phyloP scores from a whole-genome alignment of 2,888 invertebrate species.

The Thyatira batis region DNA sequence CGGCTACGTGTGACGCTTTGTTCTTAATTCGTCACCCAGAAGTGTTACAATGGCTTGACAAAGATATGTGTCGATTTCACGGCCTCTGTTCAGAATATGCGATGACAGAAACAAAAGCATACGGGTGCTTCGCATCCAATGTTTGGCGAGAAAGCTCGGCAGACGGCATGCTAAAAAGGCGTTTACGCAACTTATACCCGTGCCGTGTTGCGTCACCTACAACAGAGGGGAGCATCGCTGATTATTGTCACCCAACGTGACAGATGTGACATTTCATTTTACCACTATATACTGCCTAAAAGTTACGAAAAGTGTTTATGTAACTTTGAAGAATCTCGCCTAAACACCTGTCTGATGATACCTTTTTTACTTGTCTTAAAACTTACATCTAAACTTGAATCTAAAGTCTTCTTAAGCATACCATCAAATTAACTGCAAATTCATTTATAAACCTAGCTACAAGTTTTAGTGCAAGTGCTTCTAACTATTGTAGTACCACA shows the following conservation, averaged over 20 bases:
- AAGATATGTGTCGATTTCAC: slow-evolving; percentile 67
- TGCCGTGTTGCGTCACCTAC: slow-evolving; percentile 53
- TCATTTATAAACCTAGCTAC: too few species aligned
- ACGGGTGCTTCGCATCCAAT: slow-evolving; percentile 64
- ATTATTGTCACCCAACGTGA: slow-evolving; percentile 46
- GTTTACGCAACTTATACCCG: slow-evolving; percentile 66
- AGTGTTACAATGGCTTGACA: slow-evolving; percentile 43
- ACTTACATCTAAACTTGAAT: too few species aligned
- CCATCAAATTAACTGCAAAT: too few species aligned
- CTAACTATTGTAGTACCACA: too few species aligned
- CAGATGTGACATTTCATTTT: slow-evolving; percentile 35
- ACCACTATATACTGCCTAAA: slow-evolving; percentile 4
- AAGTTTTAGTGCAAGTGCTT: too few species aligned
- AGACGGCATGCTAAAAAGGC: slow-evolving; percentile 73
- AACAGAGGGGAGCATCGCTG: slow-evolving; percentile 42
- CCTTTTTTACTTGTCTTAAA: too few species aligned
- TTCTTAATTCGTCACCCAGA: slow-evolving; percentile 55
- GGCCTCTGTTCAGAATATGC: slow-evolving; percentile 42
- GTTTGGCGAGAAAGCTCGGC: slow-evolving; percentile 72
- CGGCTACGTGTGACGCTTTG: slow-evolving; percentile 52
- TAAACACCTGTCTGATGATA: too few species aligned
- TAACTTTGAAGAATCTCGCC: too few species aligned
- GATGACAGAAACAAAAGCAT: slow-evolving; percentile 52
- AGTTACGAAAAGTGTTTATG: background rate
- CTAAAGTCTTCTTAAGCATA: too few species aligned